phyloP scores from a whole-genome alignment of 2,888 invertebrate species.

The Smittia sp. region DNA sequence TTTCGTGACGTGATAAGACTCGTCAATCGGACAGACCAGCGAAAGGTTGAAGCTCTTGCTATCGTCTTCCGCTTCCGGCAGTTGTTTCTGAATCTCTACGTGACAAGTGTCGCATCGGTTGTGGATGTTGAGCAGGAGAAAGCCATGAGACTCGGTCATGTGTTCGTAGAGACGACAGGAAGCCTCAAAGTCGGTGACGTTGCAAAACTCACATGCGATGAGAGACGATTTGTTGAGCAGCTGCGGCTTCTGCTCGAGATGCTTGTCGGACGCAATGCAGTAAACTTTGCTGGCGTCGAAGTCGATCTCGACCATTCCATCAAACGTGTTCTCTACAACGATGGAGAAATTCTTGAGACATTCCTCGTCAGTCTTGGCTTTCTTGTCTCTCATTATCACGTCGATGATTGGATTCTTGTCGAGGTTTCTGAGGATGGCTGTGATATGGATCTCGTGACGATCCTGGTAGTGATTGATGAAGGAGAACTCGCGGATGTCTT shows the following conservation, averaged over 20 bases:
- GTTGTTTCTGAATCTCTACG: background rate
- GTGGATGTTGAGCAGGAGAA: background rate
- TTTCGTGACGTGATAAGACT: slow-evolving; percentile 18
- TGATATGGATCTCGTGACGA: slow-evolving; percentile 19
- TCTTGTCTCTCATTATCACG: slow-evolving; percentile 15
- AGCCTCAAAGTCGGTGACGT: background rate
- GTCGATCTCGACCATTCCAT: slow-evolving; percentile 16
- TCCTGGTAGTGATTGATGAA: slow-evolving; percentile 36
- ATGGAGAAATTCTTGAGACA: background rate
- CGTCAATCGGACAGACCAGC: slow-evolving; percentile 28
- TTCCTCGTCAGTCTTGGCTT: background rate
- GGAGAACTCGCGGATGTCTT: slow-evolving; percentile 24
- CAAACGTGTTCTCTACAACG: background rate
- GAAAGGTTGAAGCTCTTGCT: slow-evolving; percentile 25
- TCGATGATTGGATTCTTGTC: slow-evolving; percentile 41
- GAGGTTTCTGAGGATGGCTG: slow-evolving; percentile 33
- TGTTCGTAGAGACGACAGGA: slow-evolving; percentile 28
- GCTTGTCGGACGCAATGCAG: slow-evolving; percentile 25
- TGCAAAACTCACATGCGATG: slow-evolving; percentile 33
- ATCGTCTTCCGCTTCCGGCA: background rate
- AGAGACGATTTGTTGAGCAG: background rate
- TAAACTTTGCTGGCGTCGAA: slow-evolving; percentile 37
- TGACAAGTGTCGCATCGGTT: slow-evolving; percentile 21
- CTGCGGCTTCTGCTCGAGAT: slow-evolving; percentile 21
- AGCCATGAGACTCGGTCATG: slow-evolving; percentile 22